Evolutionary conservation across 2,888 invertebrate species (phyloP), one percentile per base, ranked within the genome.

Genomic region (Panzeria rudis): DNA sequence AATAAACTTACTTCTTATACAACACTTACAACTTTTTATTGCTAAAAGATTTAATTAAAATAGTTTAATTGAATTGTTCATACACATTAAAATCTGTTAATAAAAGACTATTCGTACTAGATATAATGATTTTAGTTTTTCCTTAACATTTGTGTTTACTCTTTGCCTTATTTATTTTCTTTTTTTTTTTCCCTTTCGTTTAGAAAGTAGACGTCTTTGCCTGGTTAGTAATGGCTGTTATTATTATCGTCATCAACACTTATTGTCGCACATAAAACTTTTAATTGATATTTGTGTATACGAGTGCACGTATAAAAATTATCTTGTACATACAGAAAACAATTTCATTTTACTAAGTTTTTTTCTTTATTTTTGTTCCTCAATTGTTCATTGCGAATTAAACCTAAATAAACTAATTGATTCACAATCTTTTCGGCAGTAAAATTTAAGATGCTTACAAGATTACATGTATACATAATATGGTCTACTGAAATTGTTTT

Each of bases 251-350:
- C 72, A 66, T 59, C 64, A 66, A 73, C 80, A 66, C 54, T 73
- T 80, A 73, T 73, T 80, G 56, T 80, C 50, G 64, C 80, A 73
- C 72, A 69, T 82, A 69, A 62, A 82, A 82, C 41, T 82, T 82
- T 69, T 68, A 82, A 82, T 82, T 75, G 69, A 75, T 76, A 62
- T 76, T 69, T 50, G 17, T 25, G 29, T 20, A 25, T 44, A 61
- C 69, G 71, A 52, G 82, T 13, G 69, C 41, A 32, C 25, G 25
- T 41, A 5, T 23, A 25, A n/a, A 64, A 47, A 15, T 29, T 11
- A 0, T 32, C 20, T 44, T 25, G 1, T n/a, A 35, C 4, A 29
- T 15, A 15, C 29, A 17, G 9, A 15, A 29, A 50, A 50, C 35
- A 9, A 7, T 0, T 4, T 6, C 17, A 47, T 3, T 47, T n/a